Evolutionary conservation across 2,797 vertebrate species (phyloP).

Genomic region (Catharus ustulatus): DNA sequence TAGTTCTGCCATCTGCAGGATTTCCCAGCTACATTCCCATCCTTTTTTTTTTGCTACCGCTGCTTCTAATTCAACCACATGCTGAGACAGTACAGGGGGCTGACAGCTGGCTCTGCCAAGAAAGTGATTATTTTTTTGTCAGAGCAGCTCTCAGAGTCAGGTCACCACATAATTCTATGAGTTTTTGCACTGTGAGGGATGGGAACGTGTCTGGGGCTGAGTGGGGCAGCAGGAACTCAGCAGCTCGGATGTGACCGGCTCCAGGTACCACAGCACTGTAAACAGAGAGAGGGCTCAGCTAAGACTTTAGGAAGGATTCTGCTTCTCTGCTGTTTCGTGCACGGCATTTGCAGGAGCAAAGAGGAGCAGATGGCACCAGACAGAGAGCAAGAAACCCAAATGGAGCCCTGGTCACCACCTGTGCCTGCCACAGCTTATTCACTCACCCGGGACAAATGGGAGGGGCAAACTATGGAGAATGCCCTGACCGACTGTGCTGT

Average conservation of each 20-base stretch:
- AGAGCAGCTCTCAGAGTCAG: not conserved
- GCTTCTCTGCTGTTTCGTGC: not conserved
- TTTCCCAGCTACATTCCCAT: not conserved
- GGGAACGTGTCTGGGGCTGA: not conserved
- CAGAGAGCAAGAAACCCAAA: not conserved
- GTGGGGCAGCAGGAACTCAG: not conserved
- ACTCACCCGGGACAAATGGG: not conserved
- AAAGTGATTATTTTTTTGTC: not conserved
- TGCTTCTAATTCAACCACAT: not conserved
- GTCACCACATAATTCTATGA: not conserved
- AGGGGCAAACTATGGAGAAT: not conserved
- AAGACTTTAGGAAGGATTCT: not conserved
- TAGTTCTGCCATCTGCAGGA: not conserved
- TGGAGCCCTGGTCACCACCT: not conserved
- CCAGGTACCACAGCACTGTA: not conserved
- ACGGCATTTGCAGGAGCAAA: not conserved
- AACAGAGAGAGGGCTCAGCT: not conserved
- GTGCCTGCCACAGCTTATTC: conserved; percentile 28
- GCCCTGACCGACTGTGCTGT: not conserved
- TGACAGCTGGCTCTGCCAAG: conserved; percentile 3
- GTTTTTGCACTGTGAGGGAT: not conserved
- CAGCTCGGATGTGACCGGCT: not conserved
- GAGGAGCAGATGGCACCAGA: conserved; percentile 42
- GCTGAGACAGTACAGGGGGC: not conserved
- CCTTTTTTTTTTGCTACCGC: not conserved